Evolutionary conservation across 2,888 invertebrate genomes (phyloP), one percentile per base, ranked within the genome.

Genomic region (Xestia ashworthii): DNA sequence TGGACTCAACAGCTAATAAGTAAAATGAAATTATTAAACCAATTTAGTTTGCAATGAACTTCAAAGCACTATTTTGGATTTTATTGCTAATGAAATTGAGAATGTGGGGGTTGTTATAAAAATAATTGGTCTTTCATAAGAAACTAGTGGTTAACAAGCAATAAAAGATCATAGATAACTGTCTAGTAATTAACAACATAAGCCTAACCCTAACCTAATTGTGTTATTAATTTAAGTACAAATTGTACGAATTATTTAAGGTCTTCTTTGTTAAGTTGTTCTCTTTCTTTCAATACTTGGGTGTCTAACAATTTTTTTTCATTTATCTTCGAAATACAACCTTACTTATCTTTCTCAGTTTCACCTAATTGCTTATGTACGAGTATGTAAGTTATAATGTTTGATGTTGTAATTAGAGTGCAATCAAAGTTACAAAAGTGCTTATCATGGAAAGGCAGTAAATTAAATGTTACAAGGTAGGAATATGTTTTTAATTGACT

Each of bases 401-500:
- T 19, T 46, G 58, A 32, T 25, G 67, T 62, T 53, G 55, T 62
- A 81, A 72, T 69, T 60, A 64, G 68, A 70, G n/a, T 71, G 65
- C 65, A 77, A 53, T 76, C 70, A 74, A 69, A 71, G 70, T 73
- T 82, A 55, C 72, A 6, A 62, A 71, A 74, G n/a, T 60, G 41
- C 67, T 67, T 75, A 75, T 80, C 80, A 73, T 73, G 22, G 46
- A 74, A 65, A 72, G 53, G 69, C n/a, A 76, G 53, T 41, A 71
- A 73, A 74, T 70, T 74, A 78, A 80, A 73, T 78, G 60, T 82
- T 82, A 76, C 78, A 78, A 85, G 67, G 77, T 71, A 80, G 44
- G 46, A 66, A 53, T 62, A 73, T 48, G 71, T 85, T 80, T 81
- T 81, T 88, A 84, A 86, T 87, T 75, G 73, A 71, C 79, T 84